phyloP scores from a whole-genome alignment of 2,113 vertebrate species.

The Lasiurus borealis region DNA sequence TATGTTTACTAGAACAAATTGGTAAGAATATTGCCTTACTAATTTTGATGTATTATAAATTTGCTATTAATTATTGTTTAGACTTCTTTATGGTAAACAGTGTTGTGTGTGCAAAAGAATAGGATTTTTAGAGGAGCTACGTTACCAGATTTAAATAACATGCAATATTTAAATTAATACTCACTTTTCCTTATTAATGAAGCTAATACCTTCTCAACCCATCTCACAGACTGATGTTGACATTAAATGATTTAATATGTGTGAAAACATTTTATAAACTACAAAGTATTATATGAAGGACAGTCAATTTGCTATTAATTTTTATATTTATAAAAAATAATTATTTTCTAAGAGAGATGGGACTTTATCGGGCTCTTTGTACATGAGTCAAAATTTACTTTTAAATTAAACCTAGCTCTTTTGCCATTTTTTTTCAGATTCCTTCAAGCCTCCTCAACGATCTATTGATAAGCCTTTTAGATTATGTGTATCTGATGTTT shows the following conservation, averaged over 20 bases:
- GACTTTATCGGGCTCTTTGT: neutral
- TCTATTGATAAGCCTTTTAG: slow-evolving; percentile 97
- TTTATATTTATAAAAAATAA: slow-evolving; percentile 2
- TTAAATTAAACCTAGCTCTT: slow-evolving; percentile 44
- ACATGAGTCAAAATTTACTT: neutral
- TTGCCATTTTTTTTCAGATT: slow-evolving; percentile 88
- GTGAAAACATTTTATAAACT: slow-evolving; percentile 39
- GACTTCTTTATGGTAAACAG: slow-evolving; percentile 20
- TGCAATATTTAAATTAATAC: slow-evolving; percentile 26
- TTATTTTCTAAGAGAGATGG: slow-evolving; percentile 23
- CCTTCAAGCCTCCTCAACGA: slow-evolving; percentile 95
- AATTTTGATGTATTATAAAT: slow-evolving; percentile 19
- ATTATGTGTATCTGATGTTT: slow-evolving; percentile 97
- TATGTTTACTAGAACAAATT: slow-evolving; percentile 96
- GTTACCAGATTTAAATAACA: slow-evolving; percentile 5
- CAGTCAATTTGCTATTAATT: slow-evolving; percentile 4
- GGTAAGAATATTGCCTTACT: slow-evolving; percentile 86
- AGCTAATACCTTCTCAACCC: neutral
- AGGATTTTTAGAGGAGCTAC: slow-evolving; percentile 28
- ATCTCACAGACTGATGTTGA: neutral
- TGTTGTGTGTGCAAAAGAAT: neutral
- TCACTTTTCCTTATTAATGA: slow-evolving; percentile 36
- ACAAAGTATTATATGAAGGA: slow-evolving; percentile 32
- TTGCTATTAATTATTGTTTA: slow-evolving; percentile 32
- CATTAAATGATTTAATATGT: slow-evolving; percentile 5